These are phyloP conservation scores for Invenusta paracnida DNA, from an alignment of 2,888 invertebrate species.

Conservation along the genomic window DNA sequence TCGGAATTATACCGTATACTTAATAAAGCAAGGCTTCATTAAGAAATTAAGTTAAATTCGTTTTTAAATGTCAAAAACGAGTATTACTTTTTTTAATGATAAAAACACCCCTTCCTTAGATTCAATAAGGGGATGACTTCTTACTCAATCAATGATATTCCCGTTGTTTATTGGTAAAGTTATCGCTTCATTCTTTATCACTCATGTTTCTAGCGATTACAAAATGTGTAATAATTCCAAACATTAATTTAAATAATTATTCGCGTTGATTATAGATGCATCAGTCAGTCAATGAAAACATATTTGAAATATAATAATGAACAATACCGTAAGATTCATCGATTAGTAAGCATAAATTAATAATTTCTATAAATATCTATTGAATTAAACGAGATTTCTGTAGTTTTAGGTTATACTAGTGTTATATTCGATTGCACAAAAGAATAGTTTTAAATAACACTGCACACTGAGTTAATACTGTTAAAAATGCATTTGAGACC, in stretches of 20 bases:
- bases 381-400: not conserved
- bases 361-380: not conserved
- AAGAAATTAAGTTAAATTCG: no score
- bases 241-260: not conserved
- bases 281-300: not conserved
- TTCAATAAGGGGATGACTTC: no score
- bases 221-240: not conserved
- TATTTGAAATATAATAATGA: not conserved
- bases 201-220: not conserved
- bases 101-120: no score
- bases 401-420: not conserved
- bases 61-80: no score
- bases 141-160: no score
- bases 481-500: not conserved
- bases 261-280: not conserved
- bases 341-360: not conserved
- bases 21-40: no score
- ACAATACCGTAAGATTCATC: not conserved
- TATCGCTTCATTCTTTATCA: not conserved
- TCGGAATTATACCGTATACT: no score
- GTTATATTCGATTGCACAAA: not conserved
- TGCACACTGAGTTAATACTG: not conserved
- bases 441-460: not conserved
- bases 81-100: no score
- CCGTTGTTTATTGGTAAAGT: not conserved